A percentile compares a stretch with the other conserved stretches of the same genome.
phyloP scores from a whole-genome alignment of 2,113 vertebrate species.

The Galbula dea region DNA sequence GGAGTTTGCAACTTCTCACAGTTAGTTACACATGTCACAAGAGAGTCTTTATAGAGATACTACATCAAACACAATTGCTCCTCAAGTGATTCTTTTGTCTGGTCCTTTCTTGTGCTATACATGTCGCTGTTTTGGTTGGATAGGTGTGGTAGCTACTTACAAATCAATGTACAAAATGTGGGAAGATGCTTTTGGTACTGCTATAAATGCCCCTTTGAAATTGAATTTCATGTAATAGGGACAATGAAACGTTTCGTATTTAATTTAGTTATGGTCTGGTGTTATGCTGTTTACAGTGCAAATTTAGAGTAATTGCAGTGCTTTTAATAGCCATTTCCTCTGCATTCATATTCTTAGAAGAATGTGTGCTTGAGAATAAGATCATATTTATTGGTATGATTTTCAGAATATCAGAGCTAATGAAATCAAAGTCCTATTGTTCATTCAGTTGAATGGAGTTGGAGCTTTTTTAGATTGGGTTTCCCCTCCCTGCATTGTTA shows the following conservation, averaged over 20 bases:
- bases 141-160: not conserved
- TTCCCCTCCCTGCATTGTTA: not conserved
- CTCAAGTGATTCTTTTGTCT: not conserved
- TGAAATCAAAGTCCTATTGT: not conserved
- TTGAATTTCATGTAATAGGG: not conserved
- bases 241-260: not conserved
- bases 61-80: not conserved
- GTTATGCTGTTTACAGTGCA: not conserved
- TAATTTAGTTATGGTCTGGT: slow-evolving; percentile 14
- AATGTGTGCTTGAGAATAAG: not conserved
- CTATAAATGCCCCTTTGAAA: not conserved
- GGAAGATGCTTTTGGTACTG: not conserved
- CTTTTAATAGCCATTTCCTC: not conserved
- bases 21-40: not conserved
- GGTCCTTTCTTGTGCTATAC: not conserved
- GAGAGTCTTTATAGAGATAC: not conserved
- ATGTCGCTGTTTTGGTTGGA: not conserved
- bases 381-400: not conserved
- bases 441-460: not conserved
- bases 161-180: not conserved
- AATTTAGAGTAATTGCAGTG: slow-evolving; percentile 4
- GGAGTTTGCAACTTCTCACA: not conserved
- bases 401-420: not conserved
- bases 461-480: not conserved
- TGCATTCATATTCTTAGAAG: not conserved